Evolutionary conservation across 1,140 invertebrate species (phyloP).

Genomic region (Cyclina sinensis): DNA sequence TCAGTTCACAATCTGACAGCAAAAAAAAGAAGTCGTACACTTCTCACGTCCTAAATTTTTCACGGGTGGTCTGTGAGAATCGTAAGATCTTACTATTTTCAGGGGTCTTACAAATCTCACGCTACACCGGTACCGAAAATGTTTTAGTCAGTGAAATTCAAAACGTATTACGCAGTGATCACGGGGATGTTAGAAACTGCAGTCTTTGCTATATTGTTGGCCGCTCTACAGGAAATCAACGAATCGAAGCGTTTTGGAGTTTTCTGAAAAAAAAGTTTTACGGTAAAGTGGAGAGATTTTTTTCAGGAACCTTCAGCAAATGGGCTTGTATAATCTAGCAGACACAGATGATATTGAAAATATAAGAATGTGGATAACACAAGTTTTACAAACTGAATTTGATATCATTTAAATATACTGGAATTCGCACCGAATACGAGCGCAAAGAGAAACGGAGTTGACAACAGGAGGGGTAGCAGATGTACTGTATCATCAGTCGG

Average conservation of each 20-base stretch:
- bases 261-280: constrained; percentile 1
- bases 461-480: constrained; percentile 6
- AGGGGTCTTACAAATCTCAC: too few relatives aligned
- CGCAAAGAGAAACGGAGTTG: background rate
- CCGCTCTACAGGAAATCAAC: background rate
- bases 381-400: background rate
- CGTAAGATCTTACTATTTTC: too few relatives aligned
- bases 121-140: background rate
- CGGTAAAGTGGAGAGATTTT: background rate
- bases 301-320: background rate
- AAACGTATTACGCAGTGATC: background rate
- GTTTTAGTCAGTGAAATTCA: background rate
- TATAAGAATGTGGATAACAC: background rate
- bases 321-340: too few relatives aligned
- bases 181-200: background rate
- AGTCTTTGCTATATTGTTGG: background rate
- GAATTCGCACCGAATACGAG: constrained; percentile 2
- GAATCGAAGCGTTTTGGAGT: constrained; percentile 6
- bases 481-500: background rate
- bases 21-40: too few relatives aligned
- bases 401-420: background rate
- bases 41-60: too few relatives aligned
- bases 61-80: too few relatives aligned
- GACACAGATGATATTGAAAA: background rate
- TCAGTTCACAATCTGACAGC: too few relatives aligned